These are phyloP conservation scores for Oceanodroma leucorhoa DNA, from an alignment of 2,797 vertebrate genomes.

Conservation along the genomic window DNA sequence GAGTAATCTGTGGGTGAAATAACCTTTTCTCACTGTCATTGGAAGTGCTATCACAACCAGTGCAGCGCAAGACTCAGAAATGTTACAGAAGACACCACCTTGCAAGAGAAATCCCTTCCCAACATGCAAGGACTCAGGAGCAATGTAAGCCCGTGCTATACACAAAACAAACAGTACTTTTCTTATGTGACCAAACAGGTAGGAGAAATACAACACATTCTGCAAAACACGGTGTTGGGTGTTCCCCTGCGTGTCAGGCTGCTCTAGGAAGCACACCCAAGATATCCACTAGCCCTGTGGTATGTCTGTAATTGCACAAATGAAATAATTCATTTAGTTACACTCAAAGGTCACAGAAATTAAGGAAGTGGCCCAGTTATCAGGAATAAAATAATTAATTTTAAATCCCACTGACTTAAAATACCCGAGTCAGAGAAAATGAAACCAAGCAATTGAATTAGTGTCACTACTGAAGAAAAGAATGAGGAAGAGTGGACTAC, in stretches of 20 bases:
- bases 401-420: not conserved
- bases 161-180: not conserved
- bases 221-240: not conserved
- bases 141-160: not conserved
- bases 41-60: not conserved
- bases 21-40: not conserved
- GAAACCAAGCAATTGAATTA: not conserved
- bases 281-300: not conserved
- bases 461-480: not conserved
- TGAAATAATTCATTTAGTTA: not conserved
- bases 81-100: not conserved
- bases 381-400: not conserved
- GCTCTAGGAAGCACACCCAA: not conserved
- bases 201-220: not conserved
- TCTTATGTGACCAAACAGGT: not conserved
- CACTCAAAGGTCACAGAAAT: not conserved
- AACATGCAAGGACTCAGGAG: not conserved
- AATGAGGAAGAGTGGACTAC: not conserved
- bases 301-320: not conserved
- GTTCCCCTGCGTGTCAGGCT: not conserved
- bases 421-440: not conserved
- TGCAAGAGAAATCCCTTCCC: not conserved
- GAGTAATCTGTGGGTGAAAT: not conserved
- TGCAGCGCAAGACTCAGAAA: not conserved
- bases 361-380: not conserved